Evolutionary conservation across 35 echinoderm and acorn worm species (phyloP), one percentile per base, ranked within the genome.

Genomic region (Stichopus chloronotus): DNA sequence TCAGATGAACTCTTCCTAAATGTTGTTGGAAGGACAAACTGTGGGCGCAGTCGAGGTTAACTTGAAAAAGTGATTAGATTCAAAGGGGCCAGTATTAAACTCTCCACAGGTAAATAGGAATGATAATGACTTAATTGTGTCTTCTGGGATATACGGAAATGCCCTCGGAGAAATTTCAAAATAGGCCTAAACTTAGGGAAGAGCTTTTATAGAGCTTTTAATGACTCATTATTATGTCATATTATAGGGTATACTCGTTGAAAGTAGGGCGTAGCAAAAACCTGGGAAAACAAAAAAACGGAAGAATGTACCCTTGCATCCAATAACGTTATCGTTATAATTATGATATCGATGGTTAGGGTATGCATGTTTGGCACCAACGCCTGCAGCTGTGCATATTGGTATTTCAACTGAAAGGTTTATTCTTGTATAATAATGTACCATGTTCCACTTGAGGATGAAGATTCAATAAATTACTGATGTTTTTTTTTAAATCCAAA

Each of bases 161-260:
- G 69, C 69, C 69, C 69, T 72, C 22, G 69, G 69, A 72, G 69
- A n/a, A 72, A 72, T 72, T 72, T 72, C 30, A 72, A 72, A 72
- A 72, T 72, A 72, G 69, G 69, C 69, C 69, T 72, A n/a, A 72
- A 72, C 30, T 43, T 43, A 72, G 69, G 69, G 69, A 72, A 22
- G 6, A n/a, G 69, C 16, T 72, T 43, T 43, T 43, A 43, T 19
- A 72, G 17, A n/a, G 69, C 6, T n/a, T 72, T n/a, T 72, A 72
- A 72, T 72, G 69, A 72, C 69, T 72, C 69, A 72, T 72, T 20
- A 65, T 72, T 72, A 72, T 72, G 13, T 72, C 69, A 72, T 72
- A n/a, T 72, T 6, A n/a, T n/a, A 14, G 13, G 17, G 17, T 72
- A 17, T n/a, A n/a, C 21, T 72, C 9, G 16, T n/a, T 72, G 17